Evolutionary conservation across 2,888 invertebrate genomes (phyloP).

Genomic region (Colletes collaris): DNA sequence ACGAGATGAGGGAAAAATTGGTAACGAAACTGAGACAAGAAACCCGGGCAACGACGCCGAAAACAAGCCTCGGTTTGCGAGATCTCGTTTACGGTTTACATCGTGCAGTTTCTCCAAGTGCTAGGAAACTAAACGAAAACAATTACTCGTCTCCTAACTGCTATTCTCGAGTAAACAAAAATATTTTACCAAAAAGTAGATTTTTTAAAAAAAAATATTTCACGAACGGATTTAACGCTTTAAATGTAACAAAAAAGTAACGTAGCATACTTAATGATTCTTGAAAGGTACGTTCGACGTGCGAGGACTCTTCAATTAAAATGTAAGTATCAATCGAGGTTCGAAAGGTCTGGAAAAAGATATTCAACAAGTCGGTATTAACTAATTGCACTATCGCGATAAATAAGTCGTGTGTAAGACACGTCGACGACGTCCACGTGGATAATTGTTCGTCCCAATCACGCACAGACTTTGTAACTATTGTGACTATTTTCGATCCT

Average conservation of each 20-base stretch:
- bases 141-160: no score
- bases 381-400: neutral
- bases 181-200: no score
- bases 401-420: neutral
- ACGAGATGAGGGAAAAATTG: conserved; percentile 26
- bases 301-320: no score
- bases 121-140: no score
- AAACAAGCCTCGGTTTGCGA: neutral
- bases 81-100: neutral
- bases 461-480: conserved; percentile 33
- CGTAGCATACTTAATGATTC: no score
- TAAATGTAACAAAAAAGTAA: no score
- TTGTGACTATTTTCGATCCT: conserved; percentile 12
- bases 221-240: no score
- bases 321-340: no score
- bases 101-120: neutral
- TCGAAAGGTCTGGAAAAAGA: no score
- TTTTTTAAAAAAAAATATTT: no score
- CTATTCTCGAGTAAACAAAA: no score
- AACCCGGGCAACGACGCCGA: conserved; percentile 17
- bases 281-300: no score
- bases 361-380: neutral
- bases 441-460: conserved; percentile 32
- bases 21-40: conserved; percentile 8
- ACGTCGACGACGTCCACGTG: conserved; percentile 18